Percentiles rank a stretch among this genome's conserved stretches.
These are phyloP conservation scores for Anthopleura sola DNA, from an alignment of 64 coral and sea anemone species.

Conservation along the genomic window DNA sequence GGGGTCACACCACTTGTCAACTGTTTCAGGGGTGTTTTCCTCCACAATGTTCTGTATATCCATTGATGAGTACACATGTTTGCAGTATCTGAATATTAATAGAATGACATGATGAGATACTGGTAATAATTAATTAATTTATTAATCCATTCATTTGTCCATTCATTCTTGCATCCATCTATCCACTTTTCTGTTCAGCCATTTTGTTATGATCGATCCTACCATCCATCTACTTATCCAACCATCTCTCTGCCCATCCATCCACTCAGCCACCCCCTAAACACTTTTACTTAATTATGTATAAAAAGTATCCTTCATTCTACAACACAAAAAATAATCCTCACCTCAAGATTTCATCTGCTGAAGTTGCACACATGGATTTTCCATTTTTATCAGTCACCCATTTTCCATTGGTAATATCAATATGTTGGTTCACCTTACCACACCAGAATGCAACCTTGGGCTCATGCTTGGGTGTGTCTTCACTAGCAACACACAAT, in stretches of 20 bases:
- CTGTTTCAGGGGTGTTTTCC: slow-evolving; percentile 49
- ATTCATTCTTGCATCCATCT: too few species aligned
- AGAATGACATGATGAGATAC: neutral
- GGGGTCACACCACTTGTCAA: slow-evolving; percentile 59
- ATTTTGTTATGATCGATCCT: neutral
- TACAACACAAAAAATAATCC: neutral
- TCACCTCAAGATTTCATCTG: slow-evolving; percentile 66
- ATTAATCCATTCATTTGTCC: too few species aligned
- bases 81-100: slow-evolving; percentile 66
- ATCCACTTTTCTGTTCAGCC: neutral
- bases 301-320: too few species aligned
- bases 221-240: too few species aligned
- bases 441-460: slow-evolving; percentile 83
- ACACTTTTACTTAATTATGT: too few species aligned
- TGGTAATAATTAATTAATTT: neutral
- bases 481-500: neutral
- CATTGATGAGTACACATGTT: slow-evolving; percentile 64
- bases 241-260: too few species aligned
- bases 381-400: slow-evolving; percentile 20
- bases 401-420: slow-evolving; percentile 81
- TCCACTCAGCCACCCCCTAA: too few species aligned
- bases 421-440: slow-evolving; percentile 65
- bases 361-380: slow-evolving; percentile 56
- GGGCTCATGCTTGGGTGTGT: slow-evolving; percentile 46
- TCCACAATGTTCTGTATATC: slow-evolving; percentile 88